Evolutionary conservation across 2,888 invertebrate genomes (phyloP).

Genomic region (Phengaris arion): DNA sequence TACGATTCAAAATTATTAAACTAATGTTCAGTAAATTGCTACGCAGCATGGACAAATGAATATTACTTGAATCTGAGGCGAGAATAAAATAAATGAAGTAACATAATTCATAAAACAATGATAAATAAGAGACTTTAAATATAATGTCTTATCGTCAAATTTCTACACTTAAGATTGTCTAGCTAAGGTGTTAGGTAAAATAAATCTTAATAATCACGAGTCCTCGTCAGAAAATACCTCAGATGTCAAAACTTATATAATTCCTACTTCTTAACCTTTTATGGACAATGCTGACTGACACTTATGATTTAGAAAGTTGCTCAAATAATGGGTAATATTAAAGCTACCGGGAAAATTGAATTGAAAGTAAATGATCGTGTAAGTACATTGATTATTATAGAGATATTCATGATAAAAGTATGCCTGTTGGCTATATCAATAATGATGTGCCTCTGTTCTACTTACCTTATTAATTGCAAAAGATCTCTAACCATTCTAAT

Average conservation of each 20-base stretch:
- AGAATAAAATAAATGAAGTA: not conserved
- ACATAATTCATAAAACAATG: not conserved
- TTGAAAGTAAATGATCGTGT: conserved; percentile 27
- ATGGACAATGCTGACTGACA: conserved; percentile 36
- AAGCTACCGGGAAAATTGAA: conserved; percentile 27
- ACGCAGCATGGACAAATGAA: not conserved
- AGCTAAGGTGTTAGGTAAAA: not conserved
- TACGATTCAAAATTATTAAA: conserved; percentile 15
- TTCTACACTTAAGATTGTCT: not conserved
- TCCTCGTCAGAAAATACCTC: conserved; percentile 29
- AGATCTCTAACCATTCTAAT: not conserved
- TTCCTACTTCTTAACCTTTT: conserved; percentile 42
- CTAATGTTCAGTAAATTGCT: conserved; percentile 14
- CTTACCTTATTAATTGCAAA: conserved; percentile 11
- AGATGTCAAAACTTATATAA: conserved; percentile 47
- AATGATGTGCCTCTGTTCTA: conserved; percentile 3
- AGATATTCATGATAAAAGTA: conserved; percentile 9
- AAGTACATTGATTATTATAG: conserved; percentile 16
- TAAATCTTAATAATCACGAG: conserved; percentile 28
- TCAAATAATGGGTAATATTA: conserved; percentile 26
- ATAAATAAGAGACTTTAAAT: not conserved
- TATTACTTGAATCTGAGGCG: not conserved
- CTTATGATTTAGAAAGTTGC: conserved; percentile 47
- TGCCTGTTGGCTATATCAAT: conserved; percentile 12
- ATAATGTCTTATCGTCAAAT: not conserved